Conservation (phyloP, 1,140 invertebrate genomes). For the Vollenhovia emeryi region DNA sequence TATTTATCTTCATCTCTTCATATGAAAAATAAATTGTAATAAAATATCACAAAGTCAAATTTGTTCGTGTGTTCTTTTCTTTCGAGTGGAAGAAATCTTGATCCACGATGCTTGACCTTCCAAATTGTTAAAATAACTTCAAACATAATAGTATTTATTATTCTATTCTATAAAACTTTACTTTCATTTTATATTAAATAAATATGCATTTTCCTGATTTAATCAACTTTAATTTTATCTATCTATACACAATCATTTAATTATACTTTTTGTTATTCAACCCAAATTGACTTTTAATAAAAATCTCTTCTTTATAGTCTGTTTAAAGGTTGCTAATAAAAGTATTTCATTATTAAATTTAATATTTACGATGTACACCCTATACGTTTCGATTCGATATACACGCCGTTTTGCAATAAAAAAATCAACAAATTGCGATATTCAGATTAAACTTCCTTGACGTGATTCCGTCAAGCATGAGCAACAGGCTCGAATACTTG, state of each 20-base stretch:
- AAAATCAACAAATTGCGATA: not conserved
- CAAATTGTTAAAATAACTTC: not conserved
- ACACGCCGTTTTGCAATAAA: not conserved
- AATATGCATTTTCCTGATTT: no score
- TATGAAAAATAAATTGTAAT: conserved; percentile 84
- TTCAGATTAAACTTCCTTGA: conserved; percentile 48
- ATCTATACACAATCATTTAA: no score
- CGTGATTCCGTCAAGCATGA: conserved; percentile 65
- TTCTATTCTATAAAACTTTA: not conserved
- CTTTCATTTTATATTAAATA: conserved; percentile 10
- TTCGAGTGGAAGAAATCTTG: not conserved
- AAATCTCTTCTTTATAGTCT: not conserved
- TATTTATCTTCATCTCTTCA: conserved; percentile 86
- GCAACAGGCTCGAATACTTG: conserved; percentile 70
- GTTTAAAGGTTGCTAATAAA: not conserved
- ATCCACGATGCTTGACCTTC: not conserved
- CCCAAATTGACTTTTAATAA: not conserved
- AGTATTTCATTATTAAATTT: not conserved
- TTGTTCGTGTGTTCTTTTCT: not conserved
- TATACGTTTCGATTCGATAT: conserved; percentile 24
- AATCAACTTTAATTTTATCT: no score
- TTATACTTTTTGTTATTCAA: not conserved
- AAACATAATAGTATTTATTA: not conserved
- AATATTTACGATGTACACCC: not conserved
- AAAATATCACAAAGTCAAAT: conserved; percentile 81